Evolutionary conservation across 2,888 invertebrate genomes (phyloP), one percentile per base, ranked within the genome.

Genomic region (Ferdinandea cuprea): DNA sequence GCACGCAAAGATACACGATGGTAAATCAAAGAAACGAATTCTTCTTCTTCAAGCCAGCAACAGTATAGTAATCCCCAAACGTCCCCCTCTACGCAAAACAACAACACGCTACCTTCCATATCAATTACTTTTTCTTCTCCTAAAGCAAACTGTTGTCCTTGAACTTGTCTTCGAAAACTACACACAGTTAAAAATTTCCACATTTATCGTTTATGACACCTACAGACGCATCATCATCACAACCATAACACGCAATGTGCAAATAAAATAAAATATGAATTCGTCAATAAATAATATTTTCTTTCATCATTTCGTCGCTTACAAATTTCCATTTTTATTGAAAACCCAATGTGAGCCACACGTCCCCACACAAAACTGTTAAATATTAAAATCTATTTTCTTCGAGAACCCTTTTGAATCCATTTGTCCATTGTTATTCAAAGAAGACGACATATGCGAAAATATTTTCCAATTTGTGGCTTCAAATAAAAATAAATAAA

Each of bases 401-500:
- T 6, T 2, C 32, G 17, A 17, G 9, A 32, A 17, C 17, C 3
- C 9, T 13, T 15, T 32, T 32, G 32, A 52, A 19, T 32, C 5
- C 11, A 11, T 9, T 35, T 19, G 19, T 11, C 44, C 44, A 40
- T 54, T 21, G 54, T 40, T 25, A 56, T 40, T 15, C 15, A 25
- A 5, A 1, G 9, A 13, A 21, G 40, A n/a, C n/a, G n/a, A n/a
- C 37, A 21, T 37, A 11, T 40, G 52, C n/a, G 52, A 9, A 32
- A 35, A 32, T 17, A 17, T 44, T 30, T 44, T 15, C 8, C 42
- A 59, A 30, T 59, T 42, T 44, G 30, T 4, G 17, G 4, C 44
- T 21, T 46, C 46, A 5, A 1, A 61, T 32, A 32, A 13, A 30
- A 30, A 46, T 32, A 9, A n/a, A n/a, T n/a, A n/a, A n/a, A n/a